phyloP scores from a whole-genome alignment of 2,797 vertebrate genomes.

The Myotis planiceps region DNA sequence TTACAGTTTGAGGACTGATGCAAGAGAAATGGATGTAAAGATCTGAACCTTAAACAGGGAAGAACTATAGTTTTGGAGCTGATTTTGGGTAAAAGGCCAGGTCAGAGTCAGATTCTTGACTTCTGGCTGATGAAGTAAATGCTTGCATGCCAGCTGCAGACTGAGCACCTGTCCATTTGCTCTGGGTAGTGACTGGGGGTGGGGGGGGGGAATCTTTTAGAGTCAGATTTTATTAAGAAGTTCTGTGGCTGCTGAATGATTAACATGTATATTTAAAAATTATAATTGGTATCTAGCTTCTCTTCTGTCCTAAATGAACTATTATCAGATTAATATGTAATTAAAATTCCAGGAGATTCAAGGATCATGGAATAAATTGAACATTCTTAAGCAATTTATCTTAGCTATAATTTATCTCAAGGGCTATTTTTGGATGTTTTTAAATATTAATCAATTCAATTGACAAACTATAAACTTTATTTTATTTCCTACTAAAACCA shows the following conservation, averaged over 20 bases:
- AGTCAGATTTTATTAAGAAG: slow-evolving; percentile 20
- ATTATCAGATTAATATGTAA: slow-evolving; percentile 49
- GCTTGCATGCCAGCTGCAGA: background rate
- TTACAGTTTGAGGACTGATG: background rate
- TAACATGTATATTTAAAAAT: slow-evolving; percentile 17
- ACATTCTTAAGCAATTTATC: slow-evolving; percentile 46
- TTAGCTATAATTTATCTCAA: slow-evolving; percentile 48
- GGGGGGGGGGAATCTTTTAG: background rate
- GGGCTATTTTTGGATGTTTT: background rate
- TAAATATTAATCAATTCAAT: slow-evolving; percentile 17
- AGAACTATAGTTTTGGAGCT: background rate
- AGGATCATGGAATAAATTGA: slow-evolving; percentile 26
- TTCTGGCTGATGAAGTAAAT: background rate
- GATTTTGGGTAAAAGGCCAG: background rate
- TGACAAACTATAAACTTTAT: background rate
- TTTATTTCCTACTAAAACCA: slow-evolving; percentile 38
- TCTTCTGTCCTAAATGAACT: slow-evolving; percentile 45
- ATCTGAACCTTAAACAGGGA: background rate
- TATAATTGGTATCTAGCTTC: slow-evolving; percentile 16
- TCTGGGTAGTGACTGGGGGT: background rate
- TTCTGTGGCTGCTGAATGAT: background rate
- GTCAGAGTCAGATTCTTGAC: background rate
- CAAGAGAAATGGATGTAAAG: background rate
- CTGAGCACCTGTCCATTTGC: background rate
- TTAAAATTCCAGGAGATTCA: slow-evolving; percentile 61